Evolutionary conservation across 1,140 invertebrate genomes (phyloP).

Genomic region (Plutomurus gul): DNA sequence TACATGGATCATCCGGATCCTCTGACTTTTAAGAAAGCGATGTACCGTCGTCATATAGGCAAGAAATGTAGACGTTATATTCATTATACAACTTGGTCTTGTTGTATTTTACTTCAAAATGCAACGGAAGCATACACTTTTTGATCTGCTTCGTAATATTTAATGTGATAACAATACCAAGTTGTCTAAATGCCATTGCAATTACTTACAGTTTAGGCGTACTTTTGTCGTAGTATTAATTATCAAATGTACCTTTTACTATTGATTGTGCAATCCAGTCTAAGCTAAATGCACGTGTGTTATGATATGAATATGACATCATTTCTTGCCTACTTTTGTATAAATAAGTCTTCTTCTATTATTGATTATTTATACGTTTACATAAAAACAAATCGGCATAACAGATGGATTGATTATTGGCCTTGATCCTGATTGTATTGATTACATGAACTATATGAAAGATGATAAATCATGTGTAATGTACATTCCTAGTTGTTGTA

Average conservation of each 20-base stretch:
- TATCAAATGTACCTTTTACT: slow-evolving; percentile 28
- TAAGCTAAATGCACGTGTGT: slow-evolving; percentile 17
- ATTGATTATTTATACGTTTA: background rate
- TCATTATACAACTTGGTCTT: slow-evolving; percentile 19
- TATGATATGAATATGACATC: background rate
- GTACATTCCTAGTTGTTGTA: slow-evolving; percentile 36
- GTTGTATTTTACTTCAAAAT: slow-evolving; percentile 18
- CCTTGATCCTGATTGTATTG: slow-evolving; percentile 33
- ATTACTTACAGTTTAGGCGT: slow-evolving; percentile 18
- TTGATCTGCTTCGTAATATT: slow-evolving; percentile 2
- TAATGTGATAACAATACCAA: slow-evolving; percentile 25
- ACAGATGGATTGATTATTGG: slow-evolving; percentile 28
- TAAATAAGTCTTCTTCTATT: slow-evolving; percentile 6
- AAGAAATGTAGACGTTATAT: slow-evolving; percentile 2
- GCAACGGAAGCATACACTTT: slow-evolving; percentile 7
- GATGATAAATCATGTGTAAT: slow-evolving; percentile 31
- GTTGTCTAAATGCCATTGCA: slow-evolving; percentile 28
- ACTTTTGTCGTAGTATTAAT: slow-evolving; percentile 17
- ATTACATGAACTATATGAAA: slow-evolving; percentile 13
- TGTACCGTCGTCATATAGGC: slow-evolving; percentile 3
- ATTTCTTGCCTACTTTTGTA: slow-evolving; percentile 6
- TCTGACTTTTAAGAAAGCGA: slow-evolving; percentile 9
- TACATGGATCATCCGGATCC: slow-evolving; percentile 17
- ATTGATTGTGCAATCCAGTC: slow-evolving; percentile 20
- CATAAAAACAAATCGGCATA: background rate